Conservation (phyloP, 2,797 vertebrate species). For the Enteromius argenteus region DNA sequence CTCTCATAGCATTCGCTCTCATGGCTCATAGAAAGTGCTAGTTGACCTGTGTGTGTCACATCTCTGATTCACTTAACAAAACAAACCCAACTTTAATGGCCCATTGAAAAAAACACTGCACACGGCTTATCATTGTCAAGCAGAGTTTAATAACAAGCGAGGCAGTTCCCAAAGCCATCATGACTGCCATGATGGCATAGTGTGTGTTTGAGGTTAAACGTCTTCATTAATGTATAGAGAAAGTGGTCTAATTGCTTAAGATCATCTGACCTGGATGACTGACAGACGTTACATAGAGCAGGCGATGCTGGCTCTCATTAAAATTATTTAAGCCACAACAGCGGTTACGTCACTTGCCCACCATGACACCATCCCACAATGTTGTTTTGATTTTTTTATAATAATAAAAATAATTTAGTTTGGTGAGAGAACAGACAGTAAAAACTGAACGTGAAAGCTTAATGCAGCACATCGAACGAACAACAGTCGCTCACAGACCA, state of each 20-base stretch:
- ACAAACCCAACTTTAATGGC: conserved; percentile 13
- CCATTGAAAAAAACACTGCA: conserved; percentile 22
- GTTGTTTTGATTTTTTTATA: no score
- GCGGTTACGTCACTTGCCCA: no score
- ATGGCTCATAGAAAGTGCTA: conserved; percentile 30
- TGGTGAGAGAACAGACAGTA: no score
- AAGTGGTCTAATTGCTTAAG: not conserved
- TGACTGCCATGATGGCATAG: not conserved
- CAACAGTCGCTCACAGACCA: no score
- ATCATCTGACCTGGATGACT: not conserved
- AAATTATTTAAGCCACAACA: no score
- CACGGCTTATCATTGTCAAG: not conserved
- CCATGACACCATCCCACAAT: no score
- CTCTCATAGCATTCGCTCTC: not conserved
- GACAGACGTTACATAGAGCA: not conserved
- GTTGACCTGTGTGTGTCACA: conserved; percentile 29
- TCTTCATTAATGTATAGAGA: not conserved
- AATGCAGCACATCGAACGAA: no score
- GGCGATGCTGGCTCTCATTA: no score
- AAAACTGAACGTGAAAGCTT: no score
- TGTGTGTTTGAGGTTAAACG: conserved; percentile 7
- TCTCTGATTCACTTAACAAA: conserved; percentile 18
- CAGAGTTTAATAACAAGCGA: not conserved
- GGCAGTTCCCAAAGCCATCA: not conserved
- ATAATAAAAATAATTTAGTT: no score